phyloP scores from a whole-genome alignment of 2,797 vertebrate species.

The Coracias cyanogaster region DNA sequence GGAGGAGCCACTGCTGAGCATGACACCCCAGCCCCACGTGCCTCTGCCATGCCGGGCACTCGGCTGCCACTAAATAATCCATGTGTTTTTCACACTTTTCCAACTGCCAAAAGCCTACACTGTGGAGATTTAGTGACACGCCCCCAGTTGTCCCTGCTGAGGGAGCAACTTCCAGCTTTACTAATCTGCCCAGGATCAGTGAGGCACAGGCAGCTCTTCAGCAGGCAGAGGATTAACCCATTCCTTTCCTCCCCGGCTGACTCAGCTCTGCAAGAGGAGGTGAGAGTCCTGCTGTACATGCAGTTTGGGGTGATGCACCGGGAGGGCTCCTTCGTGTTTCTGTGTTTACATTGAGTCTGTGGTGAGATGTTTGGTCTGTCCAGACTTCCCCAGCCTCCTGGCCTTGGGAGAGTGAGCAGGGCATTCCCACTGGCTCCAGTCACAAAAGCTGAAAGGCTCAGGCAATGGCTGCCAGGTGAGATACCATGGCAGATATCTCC shows the following conservation, averaged over 20 bases:
- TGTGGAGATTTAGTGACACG: neutral
- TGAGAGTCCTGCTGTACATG: fast-evolving
- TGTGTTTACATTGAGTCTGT: neutral
- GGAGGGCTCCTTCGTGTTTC: neutral
- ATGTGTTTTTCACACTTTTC: neutral
- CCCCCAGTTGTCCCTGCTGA: neutral
- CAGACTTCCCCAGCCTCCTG: neutral
- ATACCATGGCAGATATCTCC: neutral
- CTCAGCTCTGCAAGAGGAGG: neutral
- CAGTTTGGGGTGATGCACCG: too few relatives aligned
- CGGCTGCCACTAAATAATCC: neutral
- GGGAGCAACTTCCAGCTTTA: neutral
- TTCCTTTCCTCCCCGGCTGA: neutral
- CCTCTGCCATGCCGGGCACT: neutral
- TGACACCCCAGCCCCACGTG: neutral
- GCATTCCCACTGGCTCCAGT: neutral
- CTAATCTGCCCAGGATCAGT: neutral
- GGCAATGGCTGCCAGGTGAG: neutral
- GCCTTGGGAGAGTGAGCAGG: neutral
- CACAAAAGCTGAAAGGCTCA: neutral
- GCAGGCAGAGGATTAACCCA: neutral
- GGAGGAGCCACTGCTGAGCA: fast-evolving
- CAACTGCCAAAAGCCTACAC: neutral
- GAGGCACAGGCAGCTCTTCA: neutral
- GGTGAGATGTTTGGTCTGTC: neutral